phyloP scores from a whole-genome alignment of 2,113 vertebrate genomes.

The Pseudolaguvia tuberculata region DNA sequence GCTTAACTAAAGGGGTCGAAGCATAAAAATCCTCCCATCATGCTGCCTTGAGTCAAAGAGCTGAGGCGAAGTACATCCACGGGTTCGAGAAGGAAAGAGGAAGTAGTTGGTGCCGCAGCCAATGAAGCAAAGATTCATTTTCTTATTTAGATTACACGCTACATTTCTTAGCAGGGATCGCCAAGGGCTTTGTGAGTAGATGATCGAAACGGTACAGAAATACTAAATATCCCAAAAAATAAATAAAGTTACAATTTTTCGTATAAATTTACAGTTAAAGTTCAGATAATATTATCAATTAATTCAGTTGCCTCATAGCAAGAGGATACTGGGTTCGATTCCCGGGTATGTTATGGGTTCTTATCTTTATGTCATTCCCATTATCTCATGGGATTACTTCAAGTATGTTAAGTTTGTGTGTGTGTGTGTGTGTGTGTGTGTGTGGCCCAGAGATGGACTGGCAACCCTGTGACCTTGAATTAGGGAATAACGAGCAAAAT shows the following conservation, averaged over 20 bases:
- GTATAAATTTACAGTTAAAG: background rate
- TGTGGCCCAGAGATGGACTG: too few relatives aligned
- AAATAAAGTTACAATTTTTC: background rate
- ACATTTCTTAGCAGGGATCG: slow-evolving; percentile 24
- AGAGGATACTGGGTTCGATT: too few relatives aligned
- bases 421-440: too few relatives aligned
- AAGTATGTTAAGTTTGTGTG: too few relatives aligned
- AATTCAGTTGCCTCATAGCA: too few relatives aligned
- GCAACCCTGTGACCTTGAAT: too few relatives aligned
- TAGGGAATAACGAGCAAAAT: too few relatives aligned
- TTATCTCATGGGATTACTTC: too few relatives aligned
- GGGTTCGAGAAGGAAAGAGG: background rate
- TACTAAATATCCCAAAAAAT: background rate
- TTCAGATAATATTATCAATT: background rate
- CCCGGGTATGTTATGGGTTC: too few relatives aligned
- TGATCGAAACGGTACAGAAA: slow-evolving; percentile 6
- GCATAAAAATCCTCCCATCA: slow-evolving; percentile 38
- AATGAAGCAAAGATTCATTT: slow-evolving; percentile 18
- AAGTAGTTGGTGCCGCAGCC: background rate
- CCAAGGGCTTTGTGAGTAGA: slow-evolving; percentile 9
- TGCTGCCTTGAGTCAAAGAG: slow-evolving; percentile 24
- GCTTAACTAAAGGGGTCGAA: slow-evolving; percentile 41
- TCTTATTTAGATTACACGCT: slow-evolving; percentile 26
- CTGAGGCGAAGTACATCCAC: background rate
- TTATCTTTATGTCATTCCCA: too few relatives aligned